A percentile compares a stretch with the other conserved stretches of the same genome.
Evolutionary conservation across 2,113 vertebrate species (phyloP).

Genomic region (Zonotrichia leucophrys): DNA sequence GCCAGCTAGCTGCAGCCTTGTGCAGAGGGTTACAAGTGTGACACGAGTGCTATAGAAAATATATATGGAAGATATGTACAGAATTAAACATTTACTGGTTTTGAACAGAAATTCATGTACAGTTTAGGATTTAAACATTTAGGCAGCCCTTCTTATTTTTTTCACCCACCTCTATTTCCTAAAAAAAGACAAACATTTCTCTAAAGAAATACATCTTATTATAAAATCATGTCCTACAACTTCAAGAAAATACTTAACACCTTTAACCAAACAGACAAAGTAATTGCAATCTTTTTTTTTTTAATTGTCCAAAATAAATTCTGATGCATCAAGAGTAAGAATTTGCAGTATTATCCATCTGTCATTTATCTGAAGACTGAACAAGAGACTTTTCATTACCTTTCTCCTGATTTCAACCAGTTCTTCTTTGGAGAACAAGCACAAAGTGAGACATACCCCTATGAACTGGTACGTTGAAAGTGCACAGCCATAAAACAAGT

Average conservation of each 20-base stretch:
- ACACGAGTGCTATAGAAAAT: background rate
- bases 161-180: background rate
- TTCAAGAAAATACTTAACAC: background rate
- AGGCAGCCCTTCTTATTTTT: background rate
- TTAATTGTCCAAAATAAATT: slow-evolving; percentile 8
- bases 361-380: slow-evolving; percentile 23
- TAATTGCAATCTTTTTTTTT: background rate
- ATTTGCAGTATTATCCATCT: slow-evolving; percentile 42
- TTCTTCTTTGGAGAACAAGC: slow-evolving; percentile 59
- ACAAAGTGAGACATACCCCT: background rate
- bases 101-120: background rate
- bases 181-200: background rate
- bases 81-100: background rate
- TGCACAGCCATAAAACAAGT: background rate
- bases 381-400: background rate
- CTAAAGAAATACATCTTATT: background rate
- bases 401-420: slow-evolving; percentile 56
- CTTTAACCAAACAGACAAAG: background rate
- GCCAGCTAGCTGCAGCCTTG: background rate
- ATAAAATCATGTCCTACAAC: background rate
- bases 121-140: background rate
- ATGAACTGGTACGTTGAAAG: slow-evolving; percentile 37
- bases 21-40: background rate
- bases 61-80: background rate
- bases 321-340: background rate